Percentiles rank a stretch among this genome's conserved stretches.
Evolutionary conservation across 2,888 invertebrate genomes (phyloP).

Genomic region (Drosophila rellima): DNA sequence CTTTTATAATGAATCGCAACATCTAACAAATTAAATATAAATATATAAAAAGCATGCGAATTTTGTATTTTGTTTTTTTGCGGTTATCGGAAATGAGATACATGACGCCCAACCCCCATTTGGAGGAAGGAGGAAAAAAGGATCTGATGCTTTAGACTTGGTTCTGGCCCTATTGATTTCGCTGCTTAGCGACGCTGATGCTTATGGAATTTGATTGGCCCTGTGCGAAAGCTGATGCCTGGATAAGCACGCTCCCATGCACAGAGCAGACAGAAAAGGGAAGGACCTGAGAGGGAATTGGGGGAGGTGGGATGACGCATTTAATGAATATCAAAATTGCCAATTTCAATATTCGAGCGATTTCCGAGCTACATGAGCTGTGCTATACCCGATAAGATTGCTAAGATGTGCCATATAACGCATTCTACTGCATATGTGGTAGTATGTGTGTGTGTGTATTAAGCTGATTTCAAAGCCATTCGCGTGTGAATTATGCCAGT

Average conservation of each 20-base stretch:
- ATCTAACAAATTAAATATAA: conserved; percentile 72
- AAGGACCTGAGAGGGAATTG: neutral
- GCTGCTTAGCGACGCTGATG: conserved; percentile 74
- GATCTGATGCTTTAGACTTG: conserved; percentile 24
- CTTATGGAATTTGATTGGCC: conserved; percentile 77
- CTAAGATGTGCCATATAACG: conserved; percentile 63
- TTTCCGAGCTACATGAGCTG: conserved; percentile 77
- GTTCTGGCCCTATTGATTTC: conserved; percentile 54
- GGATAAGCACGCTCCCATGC: conserved; percentile 74
- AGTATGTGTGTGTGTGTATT: conserved; percentile 28
- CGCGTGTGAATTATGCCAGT: conserved; percentile 78
- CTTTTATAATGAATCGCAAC: conserved; percentile 66
- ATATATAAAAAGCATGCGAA: conserved; percentile 60
- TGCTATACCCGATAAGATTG: conserved; percentile 73
- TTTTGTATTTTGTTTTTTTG: conserved; percentile 33
- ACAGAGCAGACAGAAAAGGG: conserved; percentile 20
- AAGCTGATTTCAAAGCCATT: conserved; percentile 73
- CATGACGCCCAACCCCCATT: conserved; percentile 14
- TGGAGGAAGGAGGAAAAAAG: neutral
- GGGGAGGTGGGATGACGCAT: conserved; percentile 38
- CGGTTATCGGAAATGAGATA: conserved; percentile 63
- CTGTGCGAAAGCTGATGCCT: conserved; percentile 59
- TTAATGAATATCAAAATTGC: conserved; percentile 80
- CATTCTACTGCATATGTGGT: conserved; percentile 30
- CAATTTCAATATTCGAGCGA: conserved; percentile 79